Conservation (phyloP, 2,888 invertebrate genomes). For the Hypena proboscidalis region DNA sequence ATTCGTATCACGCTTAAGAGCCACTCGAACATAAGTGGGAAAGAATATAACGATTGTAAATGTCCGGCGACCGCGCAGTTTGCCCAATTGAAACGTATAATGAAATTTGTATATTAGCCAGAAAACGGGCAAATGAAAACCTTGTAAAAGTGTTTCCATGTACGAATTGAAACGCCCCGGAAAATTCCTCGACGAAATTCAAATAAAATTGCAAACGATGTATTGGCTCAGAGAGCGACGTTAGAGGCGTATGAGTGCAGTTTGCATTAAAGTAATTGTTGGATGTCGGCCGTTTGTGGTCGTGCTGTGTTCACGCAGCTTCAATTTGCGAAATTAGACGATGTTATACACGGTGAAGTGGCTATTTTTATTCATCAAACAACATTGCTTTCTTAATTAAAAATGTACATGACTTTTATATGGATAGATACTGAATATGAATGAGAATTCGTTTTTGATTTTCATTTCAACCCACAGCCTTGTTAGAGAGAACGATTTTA, state of each 20-base stretch:
- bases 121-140: conserved; percentile 46
- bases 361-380: conserved; percentile 52
- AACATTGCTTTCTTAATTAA: conserved; percentile 45
- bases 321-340: conserved; percentile 70
- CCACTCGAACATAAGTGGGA: conserved; percentile 53
- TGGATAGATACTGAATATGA: conserved; percentile 16
- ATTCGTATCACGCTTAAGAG: conserved; percentile 71
- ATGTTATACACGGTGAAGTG: conserved; percentile 48
- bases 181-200: conserved; percentile 56
- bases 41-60: conserved; percentile 59
- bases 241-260: conserved; percentile 60
- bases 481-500: conserved; percentile 7
- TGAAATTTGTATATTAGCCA: conserved; percentile 68
- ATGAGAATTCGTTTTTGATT: conserved; percentile 11
- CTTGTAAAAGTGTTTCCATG: conserved; percentile 69
- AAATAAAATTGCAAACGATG: conserved; percentile 72
- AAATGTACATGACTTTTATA: conserved; percentile 33
- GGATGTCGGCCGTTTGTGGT: conserved; percentile 55
- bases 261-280: conserved; percentile 71
- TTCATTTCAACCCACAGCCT: conserved; percentile 1
- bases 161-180: conserved; percentile 58
- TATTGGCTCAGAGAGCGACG: conserved; percentile 53
- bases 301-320: conserved; percentile 56
- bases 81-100: conserved; percentile 65
- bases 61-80: conserved; percentile 52